Evolutionary conservation across 2,888 invertebrate genomes (phyloP), one percentile per base, ranked within the genome.

Genomic region (Lutraria lutraria): DNA sequence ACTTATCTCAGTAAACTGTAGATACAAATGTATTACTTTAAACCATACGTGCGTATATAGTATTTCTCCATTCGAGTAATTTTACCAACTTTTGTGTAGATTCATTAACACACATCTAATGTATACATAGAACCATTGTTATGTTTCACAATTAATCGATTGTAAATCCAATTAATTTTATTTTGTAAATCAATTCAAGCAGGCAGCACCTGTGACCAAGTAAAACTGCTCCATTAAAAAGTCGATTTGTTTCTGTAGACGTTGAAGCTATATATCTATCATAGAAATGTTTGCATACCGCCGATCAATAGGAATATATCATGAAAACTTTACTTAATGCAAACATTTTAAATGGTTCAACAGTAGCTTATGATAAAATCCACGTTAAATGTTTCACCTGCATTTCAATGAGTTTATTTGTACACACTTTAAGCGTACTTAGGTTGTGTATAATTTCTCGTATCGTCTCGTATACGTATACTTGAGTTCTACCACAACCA

Each of bases 231-330:
- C 72, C 81, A 82, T 86, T 81, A 81, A 29, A 68, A 82, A 68
- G 72, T 54, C 79, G 15, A 34, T n/a, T n/a, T 85, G 52, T 85
- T 79, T 85, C 76, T 85, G 79, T 4, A 21, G 79, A 31, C 25
- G 31, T 85, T 85, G 60, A 72, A 72, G 12, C 72, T 72, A 72
- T 72, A 63, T 84, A 85, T 84, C 85, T 79, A 34, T 21, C 76
- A 85, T 72, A n/a, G 15, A 72, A 72, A 72, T 72, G 72, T 85
- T 85, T 79, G 54, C 85, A 16, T 85, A 79, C 60, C 0, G 19
- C 15, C 19, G 79, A 85, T 85, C 85, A 56, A 85, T 85, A 85
- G 79, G 56, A 85, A 80, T 85, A 79, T 85, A 85, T 85, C 79
- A 56, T 79, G 54, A 31, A 53, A 16, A 53, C 53, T 79, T 56